Percentiles rank a stretch among this genome's conserved stretches.
phyloP scores from a whole-genome alignment of 2,113 vertebrate genomes.

The Oncorhynchus gorbuscha region DNA sequence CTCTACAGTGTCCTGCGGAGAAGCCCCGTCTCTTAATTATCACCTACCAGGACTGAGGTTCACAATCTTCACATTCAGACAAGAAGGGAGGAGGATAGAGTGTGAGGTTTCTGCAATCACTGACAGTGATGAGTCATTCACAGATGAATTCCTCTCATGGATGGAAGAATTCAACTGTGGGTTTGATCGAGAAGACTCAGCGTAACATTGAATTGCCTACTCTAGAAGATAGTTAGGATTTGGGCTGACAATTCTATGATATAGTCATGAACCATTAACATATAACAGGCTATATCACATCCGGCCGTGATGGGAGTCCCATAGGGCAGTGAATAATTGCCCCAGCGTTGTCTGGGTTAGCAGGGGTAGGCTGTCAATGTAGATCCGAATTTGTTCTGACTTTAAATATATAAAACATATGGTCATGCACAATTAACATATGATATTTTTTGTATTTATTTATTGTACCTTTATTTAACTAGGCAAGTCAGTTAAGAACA shows the following conservation, averaged over 20 bases:
- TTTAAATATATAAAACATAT: too few relatives aligned
- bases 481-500: too few relatives aligned
- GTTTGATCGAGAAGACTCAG: background rate
- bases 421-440: too few relatives aligned
- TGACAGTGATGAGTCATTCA: conserved; percentile 37
- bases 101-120: conserved; percentile 19
- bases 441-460: too few relatives aligned
- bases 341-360: too few relatives aligned
- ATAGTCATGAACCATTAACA: too few relatives aligned
- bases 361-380: too few relatives aligned
- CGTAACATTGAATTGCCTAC: background rate
- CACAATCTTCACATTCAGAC: background rate
- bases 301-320: too few relatives aligned
- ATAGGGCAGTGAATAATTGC: too few relatives aligned
- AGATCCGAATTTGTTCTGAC: too few relatives aligned
- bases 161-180: background rate
- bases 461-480: too few relatives aligned
- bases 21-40: conserved; percentile 4
- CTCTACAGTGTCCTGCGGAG: background rate
- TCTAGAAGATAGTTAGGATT: background rate
- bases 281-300: too few relatives aligned
- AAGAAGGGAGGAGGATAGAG: background rate
- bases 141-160: conserved; percentile 21
- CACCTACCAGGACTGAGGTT: conserved; percentile 11
- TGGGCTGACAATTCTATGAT: background rate